phyloP scores from a whole-genome alignment of 2,113 vertebrate genomes.

The Pogonocichla stellata region DNA sequence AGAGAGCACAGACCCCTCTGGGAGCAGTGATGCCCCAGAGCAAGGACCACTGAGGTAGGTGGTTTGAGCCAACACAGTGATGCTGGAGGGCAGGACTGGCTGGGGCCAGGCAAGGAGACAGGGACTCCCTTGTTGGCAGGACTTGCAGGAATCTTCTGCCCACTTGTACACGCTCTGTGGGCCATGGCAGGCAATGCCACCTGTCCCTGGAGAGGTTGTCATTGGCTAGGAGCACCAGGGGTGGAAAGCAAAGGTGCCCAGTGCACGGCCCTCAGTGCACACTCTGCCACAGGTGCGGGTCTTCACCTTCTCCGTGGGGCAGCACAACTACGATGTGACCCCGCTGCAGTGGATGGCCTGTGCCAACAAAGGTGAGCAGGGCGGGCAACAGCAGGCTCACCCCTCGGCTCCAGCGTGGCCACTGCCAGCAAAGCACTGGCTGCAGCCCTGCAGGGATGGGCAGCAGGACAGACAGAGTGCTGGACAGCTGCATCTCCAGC shows the following conservation, averaged over 20 bases:
- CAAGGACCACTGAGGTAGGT: neutral
- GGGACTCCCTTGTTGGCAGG: neutral
- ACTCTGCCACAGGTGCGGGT: slow-evolving; percentile 79
- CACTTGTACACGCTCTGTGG: rapidly evolving
- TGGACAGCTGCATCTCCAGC: neutral
- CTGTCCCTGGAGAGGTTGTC: neutral
- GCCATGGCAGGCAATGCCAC: neutral
- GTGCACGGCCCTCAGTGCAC: rapidly evolving
- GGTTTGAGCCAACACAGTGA: neutral
- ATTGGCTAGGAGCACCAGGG: rapidly evolving
- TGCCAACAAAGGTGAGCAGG: slow-evolving; percentile 89
- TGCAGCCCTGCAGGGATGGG: neutral
- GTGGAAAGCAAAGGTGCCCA: neutral
- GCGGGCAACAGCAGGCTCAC: neutral
- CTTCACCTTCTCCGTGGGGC: slow-evolving; percentile 97
- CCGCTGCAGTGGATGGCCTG: slow-evolving; percentile 99
- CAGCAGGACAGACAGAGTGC: neutral
- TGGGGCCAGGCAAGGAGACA: neutral
- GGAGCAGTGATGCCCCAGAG: neutral
- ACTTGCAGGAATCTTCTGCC: neutral
- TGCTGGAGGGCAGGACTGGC: neutral
- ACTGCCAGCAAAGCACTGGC: rapidly evolving
- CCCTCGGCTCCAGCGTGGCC: rapidly evolving
- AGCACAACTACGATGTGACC: slow-evolving; percentile 98
- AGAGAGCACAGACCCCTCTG: neutral